Conservation (phyloP, 2,888 invertebrate genomes). For the Drosophila longiperda region DNA sequence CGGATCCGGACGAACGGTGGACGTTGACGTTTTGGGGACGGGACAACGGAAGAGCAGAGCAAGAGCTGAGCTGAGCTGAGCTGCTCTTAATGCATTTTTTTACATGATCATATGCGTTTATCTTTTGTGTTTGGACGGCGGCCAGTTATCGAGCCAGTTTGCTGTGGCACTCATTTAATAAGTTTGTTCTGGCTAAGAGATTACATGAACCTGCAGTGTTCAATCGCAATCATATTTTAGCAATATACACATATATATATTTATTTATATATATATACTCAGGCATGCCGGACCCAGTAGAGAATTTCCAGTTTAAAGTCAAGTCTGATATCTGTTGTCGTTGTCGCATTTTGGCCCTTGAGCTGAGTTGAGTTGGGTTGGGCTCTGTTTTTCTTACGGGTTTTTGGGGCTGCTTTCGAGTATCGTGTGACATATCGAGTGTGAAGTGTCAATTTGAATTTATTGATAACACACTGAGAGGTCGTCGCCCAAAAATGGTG, state of each 20-base stretch:
- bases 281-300: constrained; percentile 26
- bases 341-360: constrained; percentile 49
- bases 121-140: constrained; percentile 73
- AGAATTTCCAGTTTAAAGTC: constrained; percentile 37
- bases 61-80: constrained; percentile 16
- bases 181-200: constrained; percentile 82
- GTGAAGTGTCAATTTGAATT: constrained; percentile 85
- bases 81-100: constrained; percentile 76
- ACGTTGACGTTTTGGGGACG: constrained; percentile 8
- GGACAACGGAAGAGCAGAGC: not conserved
- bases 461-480: constrained; percentile 83
- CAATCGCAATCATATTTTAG: constrained; percentile 80
- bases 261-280: not conserved
- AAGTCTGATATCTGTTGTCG: constrained; percentile 72
- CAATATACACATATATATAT: constrained; percentile 18
- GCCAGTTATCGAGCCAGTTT: constrained; percentile 71
- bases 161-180: constrained; percentile 80
- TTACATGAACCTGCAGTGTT: constrained; percentile 85
- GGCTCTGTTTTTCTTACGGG: constrained; percentile 21
- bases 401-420: constrained; percentile 45
- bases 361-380: constrained; percentile 54
- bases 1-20: constrained; percentile 5
- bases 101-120: constrained; percentile 82
- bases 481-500: constrained; percentile 43
- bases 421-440: constrained; percentile 85